Evolutionary conservation across 2,797 vertebrate genomes (phyloP).

Genomic region (Manis crassicaudata): DNA sequence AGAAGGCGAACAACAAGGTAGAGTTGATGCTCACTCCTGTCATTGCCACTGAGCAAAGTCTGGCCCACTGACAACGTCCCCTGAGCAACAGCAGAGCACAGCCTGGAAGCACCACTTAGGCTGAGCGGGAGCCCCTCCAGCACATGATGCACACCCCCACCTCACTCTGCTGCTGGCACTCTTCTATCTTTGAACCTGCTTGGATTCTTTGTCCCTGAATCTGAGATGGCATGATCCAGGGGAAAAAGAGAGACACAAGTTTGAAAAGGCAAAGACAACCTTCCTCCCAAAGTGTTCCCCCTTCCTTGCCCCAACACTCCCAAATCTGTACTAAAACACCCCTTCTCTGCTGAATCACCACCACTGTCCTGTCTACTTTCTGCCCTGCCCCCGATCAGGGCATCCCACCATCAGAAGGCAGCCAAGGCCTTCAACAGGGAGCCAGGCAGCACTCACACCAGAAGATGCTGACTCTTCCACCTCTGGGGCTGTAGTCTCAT

Average conservation of each 20-base stretch:
- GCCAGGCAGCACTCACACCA: too few relatives aligned
- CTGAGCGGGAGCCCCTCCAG: neutral
- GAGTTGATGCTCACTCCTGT: accelerated
- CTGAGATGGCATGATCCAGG: neutral
- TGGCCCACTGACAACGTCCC: neutral
- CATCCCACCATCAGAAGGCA: neutral
- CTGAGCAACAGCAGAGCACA: neutral
- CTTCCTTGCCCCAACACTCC: neutral
- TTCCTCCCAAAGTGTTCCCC: neutral
- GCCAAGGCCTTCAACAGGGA: neutral
- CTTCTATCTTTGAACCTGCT: neutral
- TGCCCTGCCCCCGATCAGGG: neutral
- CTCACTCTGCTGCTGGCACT: accelerated
- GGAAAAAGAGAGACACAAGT: too few relatives aligned
- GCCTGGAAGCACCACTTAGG: neutral
- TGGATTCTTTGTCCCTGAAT: neutral
- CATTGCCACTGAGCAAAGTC: neutral
- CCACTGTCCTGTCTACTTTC: neutral
- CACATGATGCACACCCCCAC: accelerated
- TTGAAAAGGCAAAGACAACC: neutral
- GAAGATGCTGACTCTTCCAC: accelerated
- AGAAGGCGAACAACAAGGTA: neutral
- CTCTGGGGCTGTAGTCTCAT: accelerated
- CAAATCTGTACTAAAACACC: neutral
- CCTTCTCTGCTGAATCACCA: neutral